These are phyloP conservation scores for Dione vanillae DNA, from an alignment of 2,888 invertebrate genomes.

Conservation along the genomic window DNA sequence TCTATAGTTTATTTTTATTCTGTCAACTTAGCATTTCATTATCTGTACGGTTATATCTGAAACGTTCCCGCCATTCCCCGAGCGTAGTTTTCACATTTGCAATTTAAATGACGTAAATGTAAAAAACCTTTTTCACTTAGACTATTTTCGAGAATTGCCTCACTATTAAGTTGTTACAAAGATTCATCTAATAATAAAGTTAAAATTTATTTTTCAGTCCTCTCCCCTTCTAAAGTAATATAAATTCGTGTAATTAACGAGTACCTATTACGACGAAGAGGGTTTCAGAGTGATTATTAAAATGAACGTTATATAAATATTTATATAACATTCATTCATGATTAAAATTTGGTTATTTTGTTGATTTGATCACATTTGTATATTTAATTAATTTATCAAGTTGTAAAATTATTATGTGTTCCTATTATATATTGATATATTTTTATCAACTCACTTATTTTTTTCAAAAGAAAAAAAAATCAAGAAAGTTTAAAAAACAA, in stretches of 20 bases:
- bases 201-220: conserved; percentile 11
- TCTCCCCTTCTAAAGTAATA: conserved; percentile 1
- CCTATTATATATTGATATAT: too few species aligned
- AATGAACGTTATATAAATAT: conserved; percentile 13
- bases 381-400: too few species aligned
- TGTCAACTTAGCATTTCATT: conserved; percentile 27
- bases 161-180: conserved; percentile 31
- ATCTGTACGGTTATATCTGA: conserved; percentile 31
- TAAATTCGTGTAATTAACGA: conserved; percentile 18
- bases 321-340: too few species aligned
- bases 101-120: conserved; percentile 42
- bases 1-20: conserved; percentile 13
- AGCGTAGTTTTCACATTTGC: conserved; percentile 42
- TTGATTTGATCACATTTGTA: too few species aligned
- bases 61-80: conserved; percentile 30
- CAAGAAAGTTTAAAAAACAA: too few species aligned
- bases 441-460: too few species aligned
- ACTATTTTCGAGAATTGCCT: conserved; percentile 40
- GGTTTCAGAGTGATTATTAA: conserved; percentile 14
- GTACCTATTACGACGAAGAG: conserved; percentile 1
- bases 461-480: too few species aligned
- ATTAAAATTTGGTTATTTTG: too few species aligned
- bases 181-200: conserved; percentile 29
- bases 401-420: too few species aligned
- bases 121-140: conserved; percentile 35